Conservation (phyloP, 2,113 vertebrate species). For the Psittacula cyanocephala region DNA sequence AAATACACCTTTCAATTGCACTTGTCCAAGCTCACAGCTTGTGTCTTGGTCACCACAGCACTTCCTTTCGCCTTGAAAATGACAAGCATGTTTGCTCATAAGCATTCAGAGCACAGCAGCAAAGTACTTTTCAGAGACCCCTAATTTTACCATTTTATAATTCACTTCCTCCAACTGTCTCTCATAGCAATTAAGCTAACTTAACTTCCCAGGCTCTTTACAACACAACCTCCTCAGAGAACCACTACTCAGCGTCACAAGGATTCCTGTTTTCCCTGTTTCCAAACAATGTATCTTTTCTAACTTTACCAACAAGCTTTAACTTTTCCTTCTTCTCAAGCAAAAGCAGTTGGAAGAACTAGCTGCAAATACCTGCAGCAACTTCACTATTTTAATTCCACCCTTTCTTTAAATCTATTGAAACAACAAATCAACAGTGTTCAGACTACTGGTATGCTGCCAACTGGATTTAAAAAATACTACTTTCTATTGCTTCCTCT, state of each 20-base stretch:
- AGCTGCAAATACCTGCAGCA: not conserved
- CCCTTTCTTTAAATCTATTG: not conserved
- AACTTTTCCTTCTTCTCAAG: not conserved
- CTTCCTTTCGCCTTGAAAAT: not conserved
- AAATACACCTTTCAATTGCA: not conserved
- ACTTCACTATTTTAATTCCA: not conserved
- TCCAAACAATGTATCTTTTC: not conserved
- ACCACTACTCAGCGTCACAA: not conserved
- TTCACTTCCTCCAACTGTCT: not conserved
- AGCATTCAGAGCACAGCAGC: not conserved
- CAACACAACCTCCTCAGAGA: not conserved
- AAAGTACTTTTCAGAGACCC: not conserved
- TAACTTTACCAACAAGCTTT: not conserved
- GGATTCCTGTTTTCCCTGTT: not conserved
- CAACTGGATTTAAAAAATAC: not conserved
- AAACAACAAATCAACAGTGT: not conserved
- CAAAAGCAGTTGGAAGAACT: not conserved
- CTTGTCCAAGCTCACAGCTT: not conserved
- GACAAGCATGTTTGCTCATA: not conserved
- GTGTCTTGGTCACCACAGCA: not conserved
- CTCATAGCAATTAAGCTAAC: not conserved
- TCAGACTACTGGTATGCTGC: not conserved
- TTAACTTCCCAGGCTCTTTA: not conserved
- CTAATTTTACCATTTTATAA: not conserved
- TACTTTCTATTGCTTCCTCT: not conserved